Evolutionary conservation across 1,140 invertebrate genomes (phyloP), one percentile per base, ranked within the genome.

Genomic region (Atopsyche davidsoni): DNA sequence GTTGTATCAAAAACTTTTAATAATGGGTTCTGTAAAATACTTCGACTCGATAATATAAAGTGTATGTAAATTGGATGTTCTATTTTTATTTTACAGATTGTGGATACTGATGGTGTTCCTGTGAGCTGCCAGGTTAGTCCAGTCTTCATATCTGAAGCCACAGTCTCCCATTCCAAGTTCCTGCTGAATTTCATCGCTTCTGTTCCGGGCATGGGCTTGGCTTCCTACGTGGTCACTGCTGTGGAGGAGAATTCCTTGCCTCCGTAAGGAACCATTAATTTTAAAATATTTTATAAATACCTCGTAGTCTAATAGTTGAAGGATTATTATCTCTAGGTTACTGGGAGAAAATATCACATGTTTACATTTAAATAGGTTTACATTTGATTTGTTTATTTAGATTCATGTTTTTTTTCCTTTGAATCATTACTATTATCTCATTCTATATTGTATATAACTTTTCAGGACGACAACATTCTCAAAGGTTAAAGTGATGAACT

Each of bases 171-270:
- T 10, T 66, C 67, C 49, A 72, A 72, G 56, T 74, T 59, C 62
- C 65, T 68, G 35, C 57, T 74, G n/a, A 68, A 64, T 0, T 74
- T 74, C 64, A 63, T 67, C 0, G 63, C 66, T 13, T 60, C 50
- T 3, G 64, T 72, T 21, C 64, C 62, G 6, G 57, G 68, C 4
- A 59, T 74, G 4, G 65, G 66, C 0, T 46, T 72, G 2, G n/a
- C 48, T 13, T 58, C 57, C 6, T 58, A 58, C 22, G 39, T 58
- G 1, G 49, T 58, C 7, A 64, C 52, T 11, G 67, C 68, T 36
- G 55, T 66, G 4, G 58, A 62, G 1, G 60, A 60, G 38, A 66
- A 59, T 28, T 46, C 60, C 0, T 56, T 71, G 3, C 61, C 14
- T 61, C 65, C 49, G 57, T 71, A 10, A 60, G 60, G 25, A 7